phyloP scores from a whole-genome alignment of 2,113 vertebrate species.

The Mixornis gularis region DNA sequence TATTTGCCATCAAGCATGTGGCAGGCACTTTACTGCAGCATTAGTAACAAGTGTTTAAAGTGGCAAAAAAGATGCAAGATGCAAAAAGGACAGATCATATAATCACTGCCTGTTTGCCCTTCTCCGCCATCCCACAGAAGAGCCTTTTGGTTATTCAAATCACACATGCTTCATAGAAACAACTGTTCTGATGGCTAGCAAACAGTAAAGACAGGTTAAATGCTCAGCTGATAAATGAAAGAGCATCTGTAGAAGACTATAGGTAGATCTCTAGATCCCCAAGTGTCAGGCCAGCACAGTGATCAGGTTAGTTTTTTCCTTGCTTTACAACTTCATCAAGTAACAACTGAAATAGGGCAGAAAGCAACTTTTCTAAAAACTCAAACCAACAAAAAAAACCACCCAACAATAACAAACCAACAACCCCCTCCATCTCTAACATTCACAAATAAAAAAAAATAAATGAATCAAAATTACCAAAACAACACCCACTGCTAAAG shows the following conservation, averaged over 20 bases:
- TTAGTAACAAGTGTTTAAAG: background rate
- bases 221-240: background rate
- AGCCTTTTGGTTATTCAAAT: background rate
- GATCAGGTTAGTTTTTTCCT: background rate
- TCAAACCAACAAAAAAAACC: background rate
- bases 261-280: background rate
- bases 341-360: background rate
- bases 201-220: background rate
- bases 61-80: background rate
- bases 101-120: background rate
- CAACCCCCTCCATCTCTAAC: rapidly evolving
- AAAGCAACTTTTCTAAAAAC: background rate
- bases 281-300: background rate
- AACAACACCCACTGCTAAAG: background rate
- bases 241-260: background rate
- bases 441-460: background rate
- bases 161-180: background rate
- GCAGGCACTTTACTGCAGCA: background rate
- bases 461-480: background rate
- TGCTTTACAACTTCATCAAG: background rate
- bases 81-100: background rate
- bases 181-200: background rate
- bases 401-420: background rate
- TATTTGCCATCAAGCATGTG: background rate
- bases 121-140: background rate